phyloP scores from a whole-genome alignment of 2,113 vertebrate genomes.

The Casuarius casuarius region DNA sequence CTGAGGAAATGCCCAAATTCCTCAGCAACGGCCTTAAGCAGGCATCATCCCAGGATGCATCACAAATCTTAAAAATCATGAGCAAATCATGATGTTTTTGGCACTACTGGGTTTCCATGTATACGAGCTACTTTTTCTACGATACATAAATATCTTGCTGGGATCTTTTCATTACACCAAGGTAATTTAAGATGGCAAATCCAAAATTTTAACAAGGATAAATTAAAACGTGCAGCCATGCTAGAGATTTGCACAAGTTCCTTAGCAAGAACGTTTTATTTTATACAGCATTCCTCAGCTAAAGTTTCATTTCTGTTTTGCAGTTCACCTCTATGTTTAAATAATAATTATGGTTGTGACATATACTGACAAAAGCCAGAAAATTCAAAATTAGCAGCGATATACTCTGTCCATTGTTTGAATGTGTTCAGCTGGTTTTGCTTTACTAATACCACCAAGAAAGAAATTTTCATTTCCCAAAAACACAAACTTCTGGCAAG shows the following conservation, averaged over 20 bases:
- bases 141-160: background rate
- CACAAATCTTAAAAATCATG: background rate
- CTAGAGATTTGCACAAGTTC: background rate
- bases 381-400: constrained; percentile 61
- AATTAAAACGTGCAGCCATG: background rate
- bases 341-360: constrained; percentile 36
- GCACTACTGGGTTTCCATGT: background rate
- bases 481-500: constrained; percentile 64
- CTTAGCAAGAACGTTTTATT: background rate
- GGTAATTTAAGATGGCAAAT: background rate
- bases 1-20: background rate
- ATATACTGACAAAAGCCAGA: constrained; percentile 60
- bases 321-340: constrained; percentile 53
- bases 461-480: constrained; percentile 60
- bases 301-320: constrained; percentile 18
- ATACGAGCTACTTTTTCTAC: background rate
- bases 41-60: background rate
- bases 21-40: background rate
- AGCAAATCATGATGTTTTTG: background rate
- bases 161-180: background rate
- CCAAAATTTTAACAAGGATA: background rate
- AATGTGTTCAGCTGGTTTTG: constrained; percentile 69
- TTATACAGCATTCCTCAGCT: constrained; percentile 8
- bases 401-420: constrained; percentile 48
- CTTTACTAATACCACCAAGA: constrained; percentile 66